These are phyloP conservation scores for Zaprionus gabonicus DNA, from an alignment of 1,140 invertebrate species.

Conservation along the genomic window DNA sequence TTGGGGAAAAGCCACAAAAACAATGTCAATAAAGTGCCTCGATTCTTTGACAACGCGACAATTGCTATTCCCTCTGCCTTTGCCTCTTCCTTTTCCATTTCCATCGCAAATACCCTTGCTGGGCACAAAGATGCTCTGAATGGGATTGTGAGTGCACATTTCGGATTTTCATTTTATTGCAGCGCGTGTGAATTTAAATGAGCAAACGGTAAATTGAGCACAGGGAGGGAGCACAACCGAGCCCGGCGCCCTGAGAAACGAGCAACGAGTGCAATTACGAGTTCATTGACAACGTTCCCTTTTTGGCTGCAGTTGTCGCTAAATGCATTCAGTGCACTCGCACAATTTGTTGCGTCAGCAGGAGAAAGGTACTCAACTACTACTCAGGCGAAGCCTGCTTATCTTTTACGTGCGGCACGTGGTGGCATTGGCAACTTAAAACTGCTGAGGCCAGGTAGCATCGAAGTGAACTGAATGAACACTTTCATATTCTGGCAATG, in stretches of 20 bases:
- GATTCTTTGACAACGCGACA: constrained; percentile 24
- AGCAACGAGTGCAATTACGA: constrained; percentile 58
- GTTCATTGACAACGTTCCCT: constrained; percentile 48
- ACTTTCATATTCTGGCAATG: background rate
- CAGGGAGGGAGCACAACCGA: background rate
- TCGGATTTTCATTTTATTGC: constrained; percentile 52
- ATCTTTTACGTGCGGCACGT: constrained; percentile 67
- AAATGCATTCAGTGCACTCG: constrained; percentile 41
- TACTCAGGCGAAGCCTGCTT: constrained; percentile 33
- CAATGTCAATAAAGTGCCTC: constrained; percentile 34
- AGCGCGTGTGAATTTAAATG: constrained; percentile 48
- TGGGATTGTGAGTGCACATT: constrained; percentile 40
- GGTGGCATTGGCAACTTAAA: constrained; percentile 20
- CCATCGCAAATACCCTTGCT: background rate
- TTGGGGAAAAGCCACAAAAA: background rate
- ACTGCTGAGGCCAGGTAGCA: constrained; percentile 13
- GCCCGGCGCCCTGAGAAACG: background rate
- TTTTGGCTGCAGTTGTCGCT: constrained; percentile 12
- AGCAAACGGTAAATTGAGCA: constrained; percentile 5
- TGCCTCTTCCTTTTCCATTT: background rate
- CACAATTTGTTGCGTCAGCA: constrained; percentile 41
- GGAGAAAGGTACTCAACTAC: background rate
- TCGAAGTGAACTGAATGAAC: background rate
- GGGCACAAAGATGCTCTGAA: background rate
- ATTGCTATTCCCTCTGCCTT: constrained; percentile 3